phyloP scores from a whole-genome alignment of 2,113 vertebrate genomes.

The Erinaceus europaeus region DNA sequence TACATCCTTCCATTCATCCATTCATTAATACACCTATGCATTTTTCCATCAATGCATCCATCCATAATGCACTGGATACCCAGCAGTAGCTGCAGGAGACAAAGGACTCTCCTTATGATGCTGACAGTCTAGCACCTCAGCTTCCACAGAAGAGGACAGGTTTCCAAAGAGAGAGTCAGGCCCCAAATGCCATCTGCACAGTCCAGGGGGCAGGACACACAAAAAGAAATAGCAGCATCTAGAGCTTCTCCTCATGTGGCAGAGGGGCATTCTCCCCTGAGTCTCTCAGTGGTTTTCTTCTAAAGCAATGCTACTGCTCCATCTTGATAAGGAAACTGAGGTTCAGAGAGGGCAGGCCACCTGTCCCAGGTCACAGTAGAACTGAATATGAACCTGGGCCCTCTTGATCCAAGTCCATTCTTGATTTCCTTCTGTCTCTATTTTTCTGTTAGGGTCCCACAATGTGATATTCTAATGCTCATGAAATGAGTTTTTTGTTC shows the following conservation, averaged over 20 bases:
- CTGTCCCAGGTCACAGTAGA: background rate
- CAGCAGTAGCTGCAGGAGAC: background rate
- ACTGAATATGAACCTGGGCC: background rate
- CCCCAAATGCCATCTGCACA: background rate
- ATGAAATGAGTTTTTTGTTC: too few species aligned
- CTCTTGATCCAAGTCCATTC: background rate
- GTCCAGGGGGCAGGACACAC: background rate
- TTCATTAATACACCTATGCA: too few species aligned
- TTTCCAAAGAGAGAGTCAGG: background rate
- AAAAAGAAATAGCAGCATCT: background rate
- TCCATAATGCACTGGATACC: background rate
- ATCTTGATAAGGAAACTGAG: slow-evolving; percentile 7
- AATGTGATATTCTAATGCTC: too few species aligned
- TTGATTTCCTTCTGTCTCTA: too few species aligned
- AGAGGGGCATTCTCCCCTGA: background rate
- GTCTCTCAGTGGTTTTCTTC: background rate
- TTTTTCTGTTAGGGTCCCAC: too few species aligned
- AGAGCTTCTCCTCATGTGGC: background rate
- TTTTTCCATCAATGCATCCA: background rate
- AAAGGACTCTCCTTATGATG: background rate
- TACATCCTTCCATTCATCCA: background rate
- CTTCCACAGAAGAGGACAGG: background rate
- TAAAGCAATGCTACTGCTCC: background rate
- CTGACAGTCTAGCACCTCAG: background rate
- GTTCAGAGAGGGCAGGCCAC: background rate